Evolutionary conservation across 2,888 invertebrate genomes (phyloP).

Genomic region (Dorcus parallelipipedus): DNA sequence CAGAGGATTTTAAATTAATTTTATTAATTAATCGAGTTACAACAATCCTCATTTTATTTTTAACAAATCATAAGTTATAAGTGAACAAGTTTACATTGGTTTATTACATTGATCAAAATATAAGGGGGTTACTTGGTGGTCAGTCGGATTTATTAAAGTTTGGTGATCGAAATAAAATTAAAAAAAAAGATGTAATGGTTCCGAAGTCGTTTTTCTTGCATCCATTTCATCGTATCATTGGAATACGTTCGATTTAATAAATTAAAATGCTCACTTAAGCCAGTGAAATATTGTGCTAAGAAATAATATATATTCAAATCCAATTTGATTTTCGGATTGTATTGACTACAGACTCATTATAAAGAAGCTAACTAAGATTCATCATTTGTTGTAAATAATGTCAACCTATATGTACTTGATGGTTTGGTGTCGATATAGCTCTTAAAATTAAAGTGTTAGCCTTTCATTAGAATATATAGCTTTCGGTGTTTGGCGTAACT

Average conservation of each 20-base stretch:
- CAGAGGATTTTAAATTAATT: not conserved
- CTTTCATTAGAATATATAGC: constrained; percentile 28
- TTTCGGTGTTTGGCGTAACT: constrained; percentile 22
- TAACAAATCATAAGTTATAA: no score
- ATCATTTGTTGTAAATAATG: constrained; percentile 17
- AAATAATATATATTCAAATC: not conserved
- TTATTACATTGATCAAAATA: no score
- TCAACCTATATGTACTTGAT: constrained; percentile 25
- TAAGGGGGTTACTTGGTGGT: no score
- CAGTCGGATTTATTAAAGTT: no score
- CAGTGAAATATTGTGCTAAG: constrained; percentile 15
- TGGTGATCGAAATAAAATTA: not conserved
- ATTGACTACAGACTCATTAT: no score
- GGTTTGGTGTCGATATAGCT: constrained; percentile 27
- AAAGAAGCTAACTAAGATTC: no score
- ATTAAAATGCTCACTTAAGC: constrained; percentile 4
- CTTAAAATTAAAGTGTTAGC: constrained; percentile 29
- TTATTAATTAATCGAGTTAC: not conserved
- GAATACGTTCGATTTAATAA: constrained; percentile 9
- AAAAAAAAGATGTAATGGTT: constrained; percentile 1
- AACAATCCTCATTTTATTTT: no score
- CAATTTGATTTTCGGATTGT: no score
- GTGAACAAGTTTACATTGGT: no score
- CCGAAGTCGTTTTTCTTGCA: constrained; percentile 3
- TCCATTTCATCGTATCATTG: constrained; percentile 11